phyloP scores from a whole-genome alignment of 2,113 vertebrate genomes.

The Entosphenus tridentatus region DNA sequence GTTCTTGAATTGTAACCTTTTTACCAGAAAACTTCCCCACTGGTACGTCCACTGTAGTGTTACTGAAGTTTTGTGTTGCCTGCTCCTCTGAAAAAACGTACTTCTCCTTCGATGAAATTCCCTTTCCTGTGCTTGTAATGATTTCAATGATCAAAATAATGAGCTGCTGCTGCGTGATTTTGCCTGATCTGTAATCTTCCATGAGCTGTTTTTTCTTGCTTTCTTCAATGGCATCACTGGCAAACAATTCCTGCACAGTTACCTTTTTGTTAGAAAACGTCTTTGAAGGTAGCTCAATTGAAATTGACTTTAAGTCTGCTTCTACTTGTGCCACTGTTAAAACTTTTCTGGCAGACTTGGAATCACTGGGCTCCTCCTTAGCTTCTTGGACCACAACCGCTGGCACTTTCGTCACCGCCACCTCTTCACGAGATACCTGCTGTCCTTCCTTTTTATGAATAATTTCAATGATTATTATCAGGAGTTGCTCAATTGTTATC shows the following conservation, averaged over 20 bases:
- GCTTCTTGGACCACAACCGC: too few relatives aligned
- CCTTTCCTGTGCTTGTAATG: background rate
- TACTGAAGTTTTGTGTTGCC: background rate
- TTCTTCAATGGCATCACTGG: slow-evolving; percentile 39
- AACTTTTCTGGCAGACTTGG: too few relatives aligned
- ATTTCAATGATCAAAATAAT: slow-evolving; percentile 4
- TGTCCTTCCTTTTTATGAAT: slow-evolving; percentile 16
- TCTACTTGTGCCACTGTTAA: background rate
- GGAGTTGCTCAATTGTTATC: slow-evolving; percentile 14
- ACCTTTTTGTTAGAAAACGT: slow-evolving; percentile 3
- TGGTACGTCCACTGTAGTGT: background rate
- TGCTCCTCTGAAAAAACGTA: slow-evolving; percentile 1
- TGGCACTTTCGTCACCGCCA: too few relatives aligned
- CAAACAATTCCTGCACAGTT: slow-evolving; percentile 37
- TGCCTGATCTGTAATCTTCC: slow-evolving; percentile 4
- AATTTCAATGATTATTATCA: slow-evolving; percentile 9
- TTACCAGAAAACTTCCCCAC: slow-evolving; percentile 3
- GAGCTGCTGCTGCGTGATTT: background rate
- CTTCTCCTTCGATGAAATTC: background rate
- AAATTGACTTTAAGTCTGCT: slow-evolving; percentile 12
- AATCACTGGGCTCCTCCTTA: too few relatives aligned
- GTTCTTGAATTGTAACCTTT: slow-evolving; percentile 3
- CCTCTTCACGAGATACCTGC: background rate
- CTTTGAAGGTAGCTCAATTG: background rate
- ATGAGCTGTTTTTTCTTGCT: slow-evolving; percentile 11